Evolutionary conservation across 2,797 vertebrate species (phyloP).

Genomic region (Accipiter superciliosus): DNA sequence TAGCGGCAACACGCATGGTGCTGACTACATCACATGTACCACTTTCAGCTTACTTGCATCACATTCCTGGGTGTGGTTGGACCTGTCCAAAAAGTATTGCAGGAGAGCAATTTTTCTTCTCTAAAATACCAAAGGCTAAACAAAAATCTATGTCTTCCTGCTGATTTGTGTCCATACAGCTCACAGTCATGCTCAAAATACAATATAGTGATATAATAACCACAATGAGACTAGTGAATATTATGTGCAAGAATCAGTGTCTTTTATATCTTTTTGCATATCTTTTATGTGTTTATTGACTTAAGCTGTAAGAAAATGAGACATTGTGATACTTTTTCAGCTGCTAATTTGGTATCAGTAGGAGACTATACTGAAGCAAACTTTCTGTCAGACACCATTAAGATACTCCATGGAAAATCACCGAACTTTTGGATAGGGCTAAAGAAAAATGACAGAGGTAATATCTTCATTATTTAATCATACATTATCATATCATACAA

Average conservation of each 20-base stretch:
- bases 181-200: not conserved
- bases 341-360: conserved; percentile 77
- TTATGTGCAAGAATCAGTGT: not conserved
- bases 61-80: not conserved
- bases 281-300: not conserved
- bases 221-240: not conserved
- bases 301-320: not conserved
- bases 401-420: conserved; percentile 74
- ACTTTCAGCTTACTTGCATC: not conserved
- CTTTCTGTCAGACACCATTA: conserved; percentile 80
- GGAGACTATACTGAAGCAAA: conserved; percentile 75
- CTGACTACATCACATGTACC: no score
- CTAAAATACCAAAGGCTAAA: not conserved
- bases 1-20: not conserved
- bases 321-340: conserved; percentile 61
- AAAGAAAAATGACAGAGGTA: conserved; percentile 76
- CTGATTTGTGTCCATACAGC: not conserved
- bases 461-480: not conserved
- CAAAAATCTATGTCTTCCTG: not conserved
- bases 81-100: not conserved
- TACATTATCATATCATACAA: not conserved
- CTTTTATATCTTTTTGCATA: not conserved
- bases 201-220: not conserved
- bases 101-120: not conserved
- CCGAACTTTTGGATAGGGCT: conserved; percentile 83